Conservation (phyloP, 2,888 invertebrate genomes). For the Sipha maydis region DNA sequence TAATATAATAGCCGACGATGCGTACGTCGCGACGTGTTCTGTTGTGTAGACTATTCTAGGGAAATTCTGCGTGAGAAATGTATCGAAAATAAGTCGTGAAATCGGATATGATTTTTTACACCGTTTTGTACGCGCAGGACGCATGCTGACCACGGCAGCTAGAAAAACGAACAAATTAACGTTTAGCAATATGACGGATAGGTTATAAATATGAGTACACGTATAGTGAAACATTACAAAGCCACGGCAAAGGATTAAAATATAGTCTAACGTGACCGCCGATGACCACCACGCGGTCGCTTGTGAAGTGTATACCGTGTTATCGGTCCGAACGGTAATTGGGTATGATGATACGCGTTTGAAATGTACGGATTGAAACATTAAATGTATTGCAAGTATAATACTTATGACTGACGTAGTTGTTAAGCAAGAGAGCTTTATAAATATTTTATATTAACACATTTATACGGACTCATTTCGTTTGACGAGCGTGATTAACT, state of each 20-base stretch:
- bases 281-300: too few species aligned
- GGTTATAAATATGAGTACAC: too few species aligned
- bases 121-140: too few species aligned
- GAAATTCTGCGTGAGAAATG: slow-evolving; percentile 7
- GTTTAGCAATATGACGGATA: too few species aligned
- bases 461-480: slow-evolving; percentile 35
- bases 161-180: too few species aligned
- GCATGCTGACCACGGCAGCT: too few species aligned
- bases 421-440: slow-evolving; percentile 10
- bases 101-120: background rate
- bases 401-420: background rate
- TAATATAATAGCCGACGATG: background rate
- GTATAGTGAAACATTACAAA: too few species aligned
- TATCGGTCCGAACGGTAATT: background rate
- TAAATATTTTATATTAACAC: background rate
- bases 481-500: slow-evolving; percentile 48
- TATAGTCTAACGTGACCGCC: too few species aligned
- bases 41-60: background rate
- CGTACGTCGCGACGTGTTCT: background rate
- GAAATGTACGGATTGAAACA: slow-evolving; percentile 1
- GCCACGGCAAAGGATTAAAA: too few species aligned
- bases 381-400: background rate
- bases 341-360: background rate
- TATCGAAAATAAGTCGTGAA: slow-evolving; percentile 38
- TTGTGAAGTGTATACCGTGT: background rate